Conservation (phyloP, 2,113 vertebrate species). For the Catagonus wagneri region DNA sequence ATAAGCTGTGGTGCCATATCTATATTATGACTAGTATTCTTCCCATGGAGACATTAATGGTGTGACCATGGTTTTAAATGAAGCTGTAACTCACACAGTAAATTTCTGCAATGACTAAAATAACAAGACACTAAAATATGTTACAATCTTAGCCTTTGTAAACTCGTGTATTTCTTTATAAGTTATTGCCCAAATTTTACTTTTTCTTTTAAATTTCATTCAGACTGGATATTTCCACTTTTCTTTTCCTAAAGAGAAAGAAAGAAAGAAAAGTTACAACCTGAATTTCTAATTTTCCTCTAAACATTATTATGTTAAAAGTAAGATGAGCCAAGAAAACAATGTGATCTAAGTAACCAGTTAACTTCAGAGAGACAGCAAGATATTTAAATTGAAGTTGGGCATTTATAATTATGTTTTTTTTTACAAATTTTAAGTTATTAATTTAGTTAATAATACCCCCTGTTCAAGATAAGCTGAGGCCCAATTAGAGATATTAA, state of each 20-base stretch:
- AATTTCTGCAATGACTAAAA: neutral
- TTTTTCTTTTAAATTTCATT: neutral
- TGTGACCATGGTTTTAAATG: neutral
- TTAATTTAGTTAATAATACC: neutral
- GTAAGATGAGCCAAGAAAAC: neutral
- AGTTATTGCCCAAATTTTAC: neutral
- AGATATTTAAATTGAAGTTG: neutral
- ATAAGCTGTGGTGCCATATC: neutral
- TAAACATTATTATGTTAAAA: neutral
- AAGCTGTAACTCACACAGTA: neutral
- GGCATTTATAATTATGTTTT: neutral
- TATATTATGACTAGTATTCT: neutral
- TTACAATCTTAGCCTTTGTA: neutral
- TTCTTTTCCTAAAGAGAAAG: neutral
- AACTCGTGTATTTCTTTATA: neutral
- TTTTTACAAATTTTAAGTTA: neutral
- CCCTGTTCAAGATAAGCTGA: neutral
- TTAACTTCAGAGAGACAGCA: neutral
- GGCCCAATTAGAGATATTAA: neutral
- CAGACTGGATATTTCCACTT: neutral
- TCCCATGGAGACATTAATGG: neutral
- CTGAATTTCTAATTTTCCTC: neutral
- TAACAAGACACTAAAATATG: neutral
- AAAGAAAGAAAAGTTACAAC: neutral
- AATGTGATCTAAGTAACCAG: neutral